These are phyloP conservation scores for Nebria brevicollis DNA, from an alignment of 2,888 invertebrate species.

Conservation along the genomic window DNA sequence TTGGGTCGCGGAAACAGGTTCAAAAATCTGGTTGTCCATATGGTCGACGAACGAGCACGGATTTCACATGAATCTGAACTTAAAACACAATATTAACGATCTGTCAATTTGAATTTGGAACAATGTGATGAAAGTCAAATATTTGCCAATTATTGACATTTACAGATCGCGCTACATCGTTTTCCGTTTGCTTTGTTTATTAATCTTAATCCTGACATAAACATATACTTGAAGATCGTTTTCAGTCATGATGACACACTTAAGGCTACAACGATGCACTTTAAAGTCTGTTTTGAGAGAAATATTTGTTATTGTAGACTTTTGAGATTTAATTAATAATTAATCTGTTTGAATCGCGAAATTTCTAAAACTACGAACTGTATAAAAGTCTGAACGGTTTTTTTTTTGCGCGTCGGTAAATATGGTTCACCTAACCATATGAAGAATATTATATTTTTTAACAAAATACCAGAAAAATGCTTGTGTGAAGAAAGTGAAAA, in stretches of 20 bases:
- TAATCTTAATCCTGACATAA: not conserved
- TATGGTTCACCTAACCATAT: no score
- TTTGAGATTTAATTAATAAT: no score
- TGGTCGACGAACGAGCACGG: not conserved
- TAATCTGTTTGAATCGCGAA: not conserved
- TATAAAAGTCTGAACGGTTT: not conserved
- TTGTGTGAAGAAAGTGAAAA: conserved; percentile 13
- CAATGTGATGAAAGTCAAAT: not conserved
- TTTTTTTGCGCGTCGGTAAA: not conserved
- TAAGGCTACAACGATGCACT: not conserved
- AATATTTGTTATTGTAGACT: no score
- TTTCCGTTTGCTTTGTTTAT: not conserved
- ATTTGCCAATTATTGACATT: conserved; percentile 1
- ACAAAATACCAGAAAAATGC: not conserved
- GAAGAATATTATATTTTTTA: not conserved
- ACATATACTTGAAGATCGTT: not conserved
- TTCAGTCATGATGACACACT: not conserved
- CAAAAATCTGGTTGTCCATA: not conserved
- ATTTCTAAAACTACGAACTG: not conserved
- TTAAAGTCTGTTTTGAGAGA: not conserved
- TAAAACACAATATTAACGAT: not conserved
- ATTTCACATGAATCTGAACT: not conserved
- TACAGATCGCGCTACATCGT: not conserved
- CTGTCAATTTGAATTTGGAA: not conserved
- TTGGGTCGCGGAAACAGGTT: conserved; percentile 6